phyloP scores from a whole-genome alignment of 2,797 vertebrate genomes.

The Fistularia commersonii region DNA sequence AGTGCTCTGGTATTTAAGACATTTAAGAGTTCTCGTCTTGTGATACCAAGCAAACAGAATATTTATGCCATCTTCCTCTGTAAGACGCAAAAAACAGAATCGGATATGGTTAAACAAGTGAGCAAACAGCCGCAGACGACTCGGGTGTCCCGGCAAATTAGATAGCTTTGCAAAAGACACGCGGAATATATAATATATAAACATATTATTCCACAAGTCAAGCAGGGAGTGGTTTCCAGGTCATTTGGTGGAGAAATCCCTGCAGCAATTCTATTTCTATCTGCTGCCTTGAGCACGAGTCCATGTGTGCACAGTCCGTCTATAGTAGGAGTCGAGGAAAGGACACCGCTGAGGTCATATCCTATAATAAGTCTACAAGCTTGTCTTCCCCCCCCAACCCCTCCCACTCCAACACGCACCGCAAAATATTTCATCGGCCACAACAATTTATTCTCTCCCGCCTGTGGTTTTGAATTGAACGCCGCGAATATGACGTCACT shows the following conservation, averaged over 20 bases:
- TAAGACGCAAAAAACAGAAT: constrained; percentile 3
- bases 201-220: constrained; percentile 58
- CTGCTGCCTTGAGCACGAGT: constrained; percentile 62
- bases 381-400: constrained; percentile 48
- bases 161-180: constrained; percentile 21
- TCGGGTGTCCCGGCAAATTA: constrained; percentile 28
- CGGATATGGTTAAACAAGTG: constrained; percentile 5
- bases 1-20: constrained; percentile 31
- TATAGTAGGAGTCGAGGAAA: constrained; percentile 65
- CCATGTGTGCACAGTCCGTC: constrained; percentile 65
- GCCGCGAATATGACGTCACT: no score
- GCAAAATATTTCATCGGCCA: constrained; percentile 14
- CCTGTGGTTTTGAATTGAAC: no score
- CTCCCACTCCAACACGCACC: constrained; percentile 19
- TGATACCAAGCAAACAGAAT: background rate
- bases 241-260: constrained; percentile 75
- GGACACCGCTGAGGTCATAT: constrained; percentile 74
- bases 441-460: no score
- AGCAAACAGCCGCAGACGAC: constrained; percentile 25
- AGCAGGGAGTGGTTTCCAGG: constrained; percentile 71
- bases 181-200: constrained; percentile 22
- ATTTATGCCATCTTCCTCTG: no score
- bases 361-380: constrained; percentile 69
- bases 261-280: constrained; percentile 74
- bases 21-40: constrained; percentile 15